Evolutionary conservation across 2,888 invertebrate species (phyloP).

Genomic region (Alloscopus bannaensis): DNA sequence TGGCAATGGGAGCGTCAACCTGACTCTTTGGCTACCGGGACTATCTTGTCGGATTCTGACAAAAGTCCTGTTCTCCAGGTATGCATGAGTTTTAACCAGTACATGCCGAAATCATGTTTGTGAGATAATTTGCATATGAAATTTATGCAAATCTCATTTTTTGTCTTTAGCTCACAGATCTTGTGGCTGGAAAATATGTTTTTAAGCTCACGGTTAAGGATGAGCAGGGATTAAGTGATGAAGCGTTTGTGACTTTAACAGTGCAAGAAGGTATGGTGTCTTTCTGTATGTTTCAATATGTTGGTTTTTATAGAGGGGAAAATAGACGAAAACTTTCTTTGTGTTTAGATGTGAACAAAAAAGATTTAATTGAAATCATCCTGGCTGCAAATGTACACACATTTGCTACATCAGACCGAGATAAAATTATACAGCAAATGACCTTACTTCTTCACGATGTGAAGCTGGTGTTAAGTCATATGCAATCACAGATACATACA

Average conservation of each 20-base stretch:
- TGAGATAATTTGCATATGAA: not conserved
- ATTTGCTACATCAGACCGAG: constrained; percentile 83
- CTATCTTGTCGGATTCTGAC: constrained; percentile 86
- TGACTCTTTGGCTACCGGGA: constrained; percentile 87
- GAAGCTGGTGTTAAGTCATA: constrained; percentile 77
- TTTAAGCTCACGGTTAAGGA: constrained; percentile 93
- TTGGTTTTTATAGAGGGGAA: too few species aligned
- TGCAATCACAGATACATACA: constrained; percentile 68
- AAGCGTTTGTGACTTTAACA: constrained; percentile 89
- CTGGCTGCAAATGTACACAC: constrained; percentile 84
- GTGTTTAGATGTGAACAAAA: constrained; percentile 82
- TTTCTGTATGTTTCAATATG: not conserved
- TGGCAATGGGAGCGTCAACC: constrained; percentile 90
- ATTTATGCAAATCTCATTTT: not conserved
- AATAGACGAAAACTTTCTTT: constrained; percentile 17
- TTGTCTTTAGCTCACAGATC: constrained; percentile 82
- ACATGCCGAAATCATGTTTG: not conserved
- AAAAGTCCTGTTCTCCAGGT: constrained; percentile 86
- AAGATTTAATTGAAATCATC: constrained; percentile 88
- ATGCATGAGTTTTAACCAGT: constrained; percentile 39
- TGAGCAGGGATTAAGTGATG: constrained; percentile 88
- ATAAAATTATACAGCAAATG: constrained; percentile 87
- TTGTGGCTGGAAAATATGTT: constrained; percentile 90
- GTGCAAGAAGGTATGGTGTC: constrained; percentile 81
- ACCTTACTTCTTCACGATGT: constrained; percentile 86